Base-by-base conservation (phyloP, 1,140 invertebrate genomes). In the Heterodera schachtii region DNA sequence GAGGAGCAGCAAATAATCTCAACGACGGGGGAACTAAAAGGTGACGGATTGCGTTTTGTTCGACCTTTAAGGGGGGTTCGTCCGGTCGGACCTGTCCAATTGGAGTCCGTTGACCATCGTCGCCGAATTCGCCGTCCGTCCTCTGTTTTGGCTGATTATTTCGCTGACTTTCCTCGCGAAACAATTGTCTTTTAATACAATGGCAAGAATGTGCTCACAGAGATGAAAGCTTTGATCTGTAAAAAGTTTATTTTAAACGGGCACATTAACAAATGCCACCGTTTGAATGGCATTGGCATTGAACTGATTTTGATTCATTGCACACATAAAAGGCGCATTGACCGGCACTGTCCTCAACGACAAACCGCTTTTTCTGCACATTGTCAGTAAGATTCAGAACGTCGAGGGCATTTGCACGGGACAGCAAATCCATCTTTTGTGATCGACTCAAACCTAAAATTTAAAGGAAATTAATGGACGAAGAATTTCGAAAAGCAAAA, bases 401-500 rank as follows among this genome's bases (percentile, higher is more conserved):
- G 46, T 66, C 66, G 21, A 78, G 77, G 31, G 77, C 46, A 78
- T 78, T 78, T 64, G 77, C 77, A 66, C 64, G 77, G 5, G 77
- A 78, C 52, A 78, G 43, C 70, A 78, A 78, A 64, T 78, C 77
- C 49, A 47, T 78, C 44, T 70, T 78, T 78, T 78, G 77, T n/a
- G 66, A 49, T 3, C 77, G 64, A 44, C 47, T 70, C n/a, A 78
- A 19, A 19, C 77, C 77, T 76, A 41, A 76, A 76, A 76, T 57
- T 7, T 11, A 8, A 13, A 47, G 43, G 31, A 41, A 75, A 13
- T 75, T 75, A 13, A 75, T 52, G 8, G 49, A 16, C 49, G 13
- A 21, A 13, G 21, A 16, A 73, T 19, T 73, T 73, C 16, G 43
- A 46, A 4, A 73, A 19, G 4, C 43, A 73, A 43, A 43, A 74